Conservation (phyloP, 2,113 vertebrate species). For the Eptatretus burgeri region DNA sequence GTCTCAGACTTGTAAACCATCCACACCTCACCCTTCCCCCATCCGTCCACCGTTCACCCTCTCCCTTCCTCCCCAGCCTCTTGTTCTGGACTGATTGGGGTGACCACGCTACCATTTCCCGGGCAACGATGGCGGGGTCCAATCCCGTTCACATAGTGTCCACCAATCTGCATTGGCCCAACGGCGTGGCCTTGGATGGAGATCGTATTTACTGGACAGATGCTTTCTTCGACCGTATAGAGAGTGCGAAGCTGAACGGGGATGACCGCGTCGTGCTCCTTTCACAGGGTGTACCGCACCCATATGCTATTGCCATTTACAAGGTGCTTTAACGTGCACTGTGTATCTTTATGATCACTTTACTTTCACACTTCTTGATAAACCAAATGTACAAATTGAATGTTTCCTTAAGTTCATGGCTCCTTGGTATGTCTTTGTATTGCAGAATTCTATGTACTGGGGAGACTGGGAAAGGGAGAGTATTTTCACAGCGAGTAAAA, state of each 20-base stretch:
- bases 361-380: neutral
- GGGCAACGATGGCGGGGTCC: slow-evolving; percentile 59
- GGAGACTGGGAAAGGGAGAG: slow-evolving; percentile 90
- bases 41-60: no score
- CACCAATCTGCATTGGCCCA: slow-evolving; percentile 69
- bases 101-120: slow-evolving; percentile 52
- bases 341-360: neutral
- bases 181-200: slow-evolving; percentile 57
- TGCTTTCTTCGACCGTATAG: slow-evolving; percentile 72
- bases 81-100: slow-evolving; percentile 99
- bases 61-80: slow-evolving; percentile 20
- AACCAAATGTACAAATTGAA: neutral
- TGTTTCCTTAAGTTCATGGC: neutral
- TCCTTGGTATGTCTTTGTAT: slow-evolving; percentile 7
- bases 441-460: slow-evolving; percentile 85
- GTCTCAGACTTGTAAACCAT: no score
- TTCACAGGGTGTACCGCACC: slow-evolving; percentile 52
- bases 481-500: slow-evolving; percentile 71
- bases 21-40: no score
- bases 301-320: slow-evolving; percentile 77
- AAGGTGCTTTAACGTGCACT: slow-evolving; percentile 29
- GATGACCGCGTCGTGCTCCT: slow-evolving; percentile 41
- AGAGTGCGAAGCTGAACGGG: slow-evolving; percentile 42
- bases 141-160: slow-evolving; percentile 32
- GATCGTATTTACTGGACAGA: slow-evolving; percentile 92